phyloP scores from a whole-genome alignment of 1,140 invertebrate species.

The Leptonema lineaticorne region DNA sequence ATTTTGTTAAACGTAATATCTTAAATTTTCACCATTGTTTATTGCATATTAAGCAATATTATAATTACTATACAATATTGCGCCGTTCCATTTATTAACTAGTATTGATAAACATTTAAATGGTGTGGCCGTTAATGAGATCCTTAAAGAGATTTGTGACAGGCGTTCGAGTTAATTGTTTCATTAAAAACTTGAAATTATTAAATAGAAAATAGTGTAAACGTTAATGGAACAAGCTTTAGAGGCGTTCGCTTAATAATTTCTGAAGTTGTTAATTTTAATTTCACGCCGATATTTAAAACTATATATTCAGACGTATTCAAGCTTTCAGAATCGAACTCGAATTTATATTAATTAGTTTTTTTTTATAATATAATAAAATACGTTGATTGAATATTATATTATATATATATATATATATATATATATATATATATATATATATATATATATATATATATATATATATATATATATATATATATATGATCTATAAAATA shows the following conservation, averaged over 20 bases:
- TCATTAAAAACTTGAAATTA: conserved; percentile 20
- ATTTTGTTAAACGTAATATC: too few species aligned
- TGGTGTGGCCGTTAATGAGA: conserved; percentile 8
- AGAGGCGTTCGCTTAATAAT: conserved; percentile 3
- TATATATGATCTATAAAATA: neutral
- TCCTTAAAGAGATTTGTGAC: conserved; percentile 15
- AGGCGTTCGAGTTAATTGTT: conserved; percentile 1
- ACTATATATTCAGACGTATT: too few species aligned
- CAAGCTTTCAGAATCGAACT: too few species aligned
- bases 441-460: neutral
- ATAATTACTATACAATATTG: neutral
- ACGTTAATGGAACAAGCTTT: conserved; percentile 1
- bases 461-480: neutral
- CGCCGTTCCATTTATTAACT: neutral
- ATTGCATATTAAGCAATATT: too few species aligned
- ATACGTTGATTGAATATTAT: neutral
- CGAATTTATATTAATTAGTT: too few species aligned
- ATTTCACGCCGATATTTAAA: too few species aligned
- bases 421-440: neutral
- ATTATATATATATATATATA: neutral
- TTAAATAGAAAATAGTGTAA: conserved; percentile 11
- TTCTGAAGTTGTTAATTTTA: conserved; percentile 6
- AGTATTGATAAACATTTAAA: conserved; percentile 1
- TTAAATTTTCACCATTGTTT: too few species aligned
- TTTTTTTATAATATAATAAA: neutral